Base-by-base conservation (phyloP, 2,888 invertebrate species). In the Plebejus argus region DNA sequence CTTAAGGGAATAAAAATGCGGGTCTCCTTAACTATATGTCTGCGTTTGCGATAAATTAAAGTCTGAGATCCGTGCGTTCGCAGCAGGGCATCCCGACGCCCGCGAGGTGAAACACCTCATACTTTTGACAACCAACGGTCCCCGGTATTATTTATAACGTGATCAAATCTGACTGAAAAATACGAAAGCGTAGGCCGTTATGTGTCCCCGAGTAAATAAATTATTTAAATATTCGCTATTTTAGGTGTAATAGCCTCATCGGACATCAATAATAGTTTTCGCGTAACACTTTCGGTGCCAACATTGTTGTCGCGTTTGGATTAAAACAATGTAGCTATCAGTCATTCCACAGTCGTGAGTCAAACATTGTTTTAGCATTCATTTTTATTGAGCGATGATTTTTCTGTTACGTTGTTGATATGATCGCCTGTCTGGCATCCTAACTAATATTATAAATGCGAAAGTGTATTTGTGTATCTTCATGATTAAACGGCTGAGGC, bases 71-170 rank as follows among this genome's bases (percentile, higher is more conserved):
- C 87, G 86, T 83, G 82, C 83, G 84, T 76, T 78, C 91, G 81
- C 93, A 90, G 93, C 93, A 87, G 93, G 93, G 83, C 83, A 82
- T 85, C 88, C 81, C 86, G 85, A 88, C 89, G 89, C 89, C 82
- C 86, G 88, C 89, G 84, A 89, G 89, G 91, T 91, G 89, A 91
- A 90, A 85, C 88, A 89, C 88, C 90, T 88, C 87, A 87, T 87
- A 86, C 86, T 88, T 90, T 90, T 87, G 88, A 89, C 87, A 88
- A 89, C 87, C 89, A 86, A 83, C 85, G 85, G 84, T 86, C 86
- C 86, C 83, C 81, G 84, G 80, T 80, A 85, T 85, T 85, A 84
- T 84, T 84, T 86, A 89, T 89, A 88, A 76, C 49, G 76, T 78
- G 53, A 77, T 78, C 66, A 20, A 77, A 56, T 72, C 28, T 53